Evolutionary conservation across 2,113 vertebrate species (phyloP).

Genomic region (Lasiurus cinereus): DNA sequence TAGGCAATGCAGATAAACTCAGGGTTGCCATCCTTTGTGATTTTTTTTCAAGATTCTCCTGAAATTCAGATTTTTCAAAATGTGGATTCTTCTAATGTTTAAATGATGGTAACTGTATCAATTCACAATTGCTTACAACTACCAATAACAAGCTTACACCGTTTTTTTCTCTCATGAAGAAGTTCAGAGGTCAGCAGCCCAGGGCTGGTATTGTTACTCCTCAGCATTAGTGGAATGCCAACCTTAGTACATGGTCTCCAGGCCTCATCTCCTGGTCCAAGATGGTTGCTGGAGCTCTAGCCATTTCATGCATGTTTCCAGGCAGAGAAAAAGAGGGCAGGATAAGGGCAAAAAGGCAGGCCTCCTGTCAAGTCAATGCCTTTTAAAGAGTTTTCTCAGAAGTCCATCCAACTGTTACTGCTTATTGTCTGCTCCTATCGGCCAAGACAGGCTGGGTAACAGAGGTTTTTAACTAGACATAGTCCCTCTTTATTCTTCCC

Average conservation of each 20-base stretch:
- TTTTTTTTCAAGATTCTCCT: constrained; percentile 30
- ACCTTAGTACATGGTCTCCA: background rate
- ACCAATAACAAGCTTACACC: background rate
- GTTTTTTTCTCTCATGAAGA: background rate
- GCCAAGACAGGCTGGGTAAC: constrained; percentile 35
- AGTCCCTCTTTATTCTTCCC: background rate
- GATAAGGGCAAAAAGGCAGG: background rate
- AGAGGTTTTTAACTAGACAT: background rate
- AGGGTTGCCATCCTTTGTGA: background rate
- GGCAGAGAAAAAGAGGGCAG: background rate
- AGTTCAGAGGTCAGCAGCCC: background rate
- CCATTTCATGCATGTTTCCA: background rate
- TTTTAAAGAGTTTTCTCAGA: constrained; percentile 50
- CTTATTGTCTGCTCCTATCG: background rate
- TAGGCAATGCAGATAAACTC: background rate
- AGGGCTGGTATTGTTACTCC: background rate
- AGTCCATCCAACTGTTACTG: background rate
- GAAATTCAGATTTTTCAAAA: background rate
- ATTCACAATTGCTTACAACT: constrained; percentile 26
- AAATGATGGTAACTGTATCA: background rate
- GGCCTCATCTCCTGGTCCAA: background rate
- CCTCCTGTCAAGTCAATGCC: background rate
- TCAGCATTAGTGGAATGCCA: background rate
- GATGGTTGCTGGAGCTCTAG: background rate
- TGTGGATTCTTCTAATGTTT: background rate